These are phyloP conservation scores for Hydrozoanthus tunicans DNA, from an alignment of 64 coral and sea anemone species.

Conservation along the genomic window DNA sequence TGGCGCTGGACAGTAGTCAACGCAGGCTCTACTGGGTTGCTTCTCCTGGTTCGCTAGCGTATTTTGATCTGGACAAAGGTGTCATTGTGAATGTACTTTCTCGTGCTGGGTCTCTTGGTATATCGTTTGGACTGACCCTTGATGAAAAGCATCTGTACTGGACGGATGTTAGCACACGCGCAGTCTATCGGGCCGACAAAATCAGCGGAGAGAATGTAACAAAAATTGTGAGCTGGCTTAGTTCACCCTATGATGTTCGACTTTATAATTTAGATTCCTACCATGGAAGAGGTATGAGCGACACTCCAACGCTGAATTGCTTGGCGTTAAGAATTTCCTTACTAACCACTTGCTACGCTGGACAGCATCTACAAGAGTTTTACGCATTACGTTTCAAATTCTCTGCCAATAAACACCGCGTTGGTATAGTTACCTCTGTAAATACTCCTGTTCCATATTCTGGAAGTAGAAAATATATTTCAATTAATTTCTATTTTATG, in stretches of 20 bases:
- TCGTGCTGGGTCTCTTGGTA: neutral
- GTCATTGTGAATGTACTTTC: neutral
- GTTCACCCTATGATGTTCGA: constrained; percentile 7
- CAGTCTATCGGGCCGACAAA: constrained; percentile 29
- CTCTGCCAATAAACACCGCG: too few relatives aligned
- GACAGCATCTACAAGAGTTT: too few relatives aligned
- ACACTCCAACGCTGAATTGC: neutral
- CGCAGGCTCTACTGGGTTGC: constrained; percentile 42
- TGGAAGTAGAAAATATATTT: neutral
- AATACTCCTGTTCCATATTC: neutral
- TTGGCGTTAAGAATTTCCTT: neutral
- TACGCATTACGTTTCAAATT: too few relatives aligned
- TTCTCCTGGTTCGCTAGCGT: constrained; percentile 21
- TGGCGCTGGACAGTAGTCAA: constrained; percentile 25
- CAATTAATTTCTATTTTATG: neutral
- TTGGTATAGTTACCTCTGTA: neutral
- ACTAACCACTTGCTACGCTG: too few relatives aligned
- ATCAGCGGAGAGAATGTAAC: constrained; percentile 6
- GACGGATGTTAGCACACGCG: neutral
- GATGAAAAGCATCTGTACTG: constrained; percentile 30
- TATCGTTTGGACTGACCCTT: constrained; percentile 23
- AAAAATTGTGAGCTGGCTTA: constrained; percentile 11
- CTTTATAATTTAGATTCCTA: neutral
- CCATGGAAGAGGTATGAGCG: neutral
- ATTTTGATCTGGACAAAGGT: constrained; percentile 26